phyloP scores from a whole-genome alignment of 2,113 vertebrate species.

The Seriola rivoliana region DNA sequence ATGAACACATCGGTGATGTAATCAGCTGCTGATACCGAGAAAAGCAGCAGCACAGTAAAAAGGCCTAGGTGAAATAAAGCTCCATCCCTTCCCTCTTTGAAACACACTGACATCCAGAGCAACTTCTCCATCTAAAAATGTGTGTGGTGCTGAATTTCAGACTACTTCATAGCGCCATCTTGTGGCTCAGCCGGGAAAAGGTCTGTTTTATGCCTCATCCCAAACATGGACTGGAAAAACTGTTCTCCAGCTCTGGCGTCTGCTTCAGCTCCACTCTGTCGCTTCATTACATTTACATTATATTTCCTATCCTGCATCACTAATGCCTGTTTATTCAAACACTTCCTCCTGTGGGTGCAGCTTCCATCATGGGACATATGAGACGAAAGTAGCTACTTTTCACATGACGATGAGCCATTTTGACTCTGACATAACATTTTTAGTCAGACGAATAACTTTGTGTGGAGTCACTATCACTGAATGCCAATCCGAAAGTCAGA shows the following conservation, averaged over 20 bases:
- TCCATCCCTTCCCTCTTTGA: neutral
- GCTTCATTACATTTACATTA: slow-evolving; percentile 10
- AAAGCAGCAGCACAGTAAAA: slow-evolving; percentile 16
- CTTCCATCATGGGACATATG: slow-evolving; percentile 21
- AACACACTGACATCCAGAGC: slow-evolving; percentile 8
- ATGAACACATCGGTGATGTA: neutral
- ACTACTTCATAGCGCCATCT: slow-evolving; percentile 72
- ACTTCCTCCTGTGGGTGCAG: slow-evolving; percentile 8
- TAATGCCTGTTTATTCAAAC: slow-evolving; percentile 27
- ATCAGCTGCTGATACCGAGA: neutral
- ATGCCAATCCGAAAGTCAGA: slow-evolving; percentile 58
- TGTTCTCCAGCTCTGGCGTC: slow-evolving; percentile 30
- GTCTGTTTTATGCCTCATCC: slow-evolving; percentile 20
- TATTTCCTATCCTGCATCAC: slow-evolving; percentile 19
- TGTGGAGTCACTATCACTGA: slow-evolving; percentile 38
- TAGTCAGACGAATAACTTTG: slow-evolving; percentile 56
- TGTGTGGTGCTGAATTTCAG: slow-evolving; percentile 14
- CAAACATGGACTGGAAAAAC: slow-evolving; percentile 54
- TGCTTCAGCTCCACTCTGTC: slow-evolving; percentile 27
- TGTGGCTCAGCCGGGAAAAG: slow-evolving; percentile 56
- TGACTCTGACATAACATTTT: slow-evolving; percentile 60
- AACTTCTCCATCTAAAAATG: slow-evolving; percentile 35
- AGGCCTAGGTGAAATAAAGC: slow-evolving; percentile 6
- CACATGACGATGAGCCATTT: slow-evolving; percentile 44
- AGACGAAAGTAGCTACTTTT: slow-evolving; percentile 12